Percentiles rank a stretch among this genome's conserved stretches.
Conservation (phyloP, 2,113 vertebrate genomes). For the Andinoacara biseriatus region DNA sequence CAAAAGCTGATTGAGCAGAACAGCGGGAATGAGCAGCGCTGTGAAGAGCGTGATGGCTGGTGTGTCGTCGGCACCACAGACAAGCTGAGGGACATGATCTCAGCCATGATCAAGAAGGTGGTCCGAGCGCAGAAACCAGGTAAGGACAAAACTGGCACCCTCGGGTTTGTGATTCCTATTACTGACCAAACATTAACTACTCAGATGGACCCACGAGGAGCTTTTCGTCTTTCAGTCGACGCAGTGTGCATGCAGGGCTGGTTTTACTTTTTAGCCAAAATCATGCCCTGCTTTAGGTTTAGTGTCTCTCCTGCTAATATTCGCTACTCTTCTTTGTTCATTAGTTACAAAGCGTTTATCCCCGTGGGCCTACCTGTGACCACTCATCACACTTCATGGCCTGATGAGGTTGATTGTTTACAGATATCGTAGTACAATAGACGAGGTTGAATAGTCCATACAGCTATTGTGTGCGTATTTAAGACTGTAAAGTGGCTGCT, state of each 20-base stretch:
- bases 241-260: not conserved
- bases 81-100: constrained; percentile 90
- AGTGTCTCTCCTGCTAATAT: not conserved
- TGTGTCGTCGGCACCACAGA: constrained; percentile 90
- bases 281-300: not conserved
- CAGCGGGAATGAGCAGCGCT: constrained; percentile 77
- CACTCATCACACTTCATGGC: not conserved
- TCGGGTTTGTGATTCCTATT: not conserved
- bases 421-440: not conserved
- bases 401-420: not conserved
- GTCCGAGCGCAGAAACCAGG: constrained; percentile 78
- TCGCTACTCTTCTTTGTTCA: not conserved
- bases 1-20: constrained; percentile 85
- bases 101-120: constrained; percentile 89
- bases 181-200: not conserved
- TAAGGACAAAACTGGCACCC: constrained; percentile 5
- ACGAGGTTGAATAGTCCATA: not conserved
- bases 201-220: not conserved
- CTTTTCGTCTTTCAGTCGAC: not conserved
- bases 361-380: not conserved
- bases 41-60: constrained; percentile 94
- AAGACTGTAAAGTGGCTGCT: not conserved
- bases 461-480: not conserved
- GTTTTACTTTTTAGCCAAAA: not conserved
- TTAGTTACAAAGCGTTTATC: not conserved